A percentile compares a stretch with the other conserved stretches of the same genome.
phyloP scores from a whole-genome alignment of 2,797 vertebrate species.

The Kryptolebias ocellatus region DNA sequence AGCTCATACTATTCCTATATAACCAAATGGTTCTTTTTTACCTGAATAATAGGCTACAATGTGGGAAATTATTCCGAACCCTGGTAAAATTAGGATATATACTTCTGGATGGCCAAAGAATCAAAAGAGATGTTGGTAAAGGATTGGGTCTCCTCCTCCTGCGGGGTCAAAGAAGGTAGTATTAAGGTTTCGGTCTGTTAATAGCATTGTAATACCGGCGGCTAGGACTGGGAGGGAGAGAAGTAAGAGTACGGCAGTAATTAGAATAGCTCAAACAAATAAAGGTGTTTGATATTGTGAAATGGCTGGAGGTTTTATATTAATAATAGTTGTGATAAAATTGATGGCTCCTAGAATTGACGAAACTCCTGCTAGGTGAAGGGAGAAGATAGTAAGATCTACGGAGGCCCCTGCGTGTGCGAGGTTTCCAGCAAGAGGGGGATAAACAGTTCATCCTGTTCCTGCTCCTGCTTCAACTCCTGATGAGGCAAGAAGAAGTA shows the following conservation, averaged over 20 bases:
- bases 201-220: slow-evolving; percentile 2
- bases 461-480: too few species aligned
- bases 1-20: slow-evolving; percentile 45
- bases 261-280: too few species aligned
- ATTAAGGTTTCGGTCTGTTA: slow-evolving; percentile 37
- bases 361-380: slow-evolving; percentile 30
- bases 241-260: slow-evolving; percentile 5
- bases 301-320: slow-evolving; percentile 52
- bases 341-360: slow-evolving; percentile 59
- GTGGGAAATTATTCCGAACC: slow-evolving; percentile 32
- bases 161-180: slow-evolving; percentile 50
- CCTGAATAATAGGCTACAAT: slow-evolving; percentile 40
- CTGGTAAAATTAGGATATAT: not conserved
- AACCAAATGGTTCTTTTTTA: slow-evolving; percentile 64
- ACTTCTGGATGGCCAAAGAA: slow-evolving; percentile 61
- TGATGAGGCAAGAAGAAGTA: slow-evolving; percentile 11
- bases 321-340: slow-evolving; percentile 65
- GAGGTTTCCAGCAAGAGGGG: slow-evolving; percentile 19
- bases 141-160: not conserved
- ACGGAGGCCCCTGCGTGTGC: slow-evolving; percentile 54
- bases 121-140: slow-evolving; percentile 37
- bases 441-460: too few species aligned
- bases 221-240: slow-evolving; percentile 21
- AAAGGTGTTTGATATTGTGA: slow-evolving; percentile 58
- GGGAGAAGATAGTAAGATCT: slow-evolving; percentile 57